Percentiles rank a stretch among this genome's conserved stretches.
These are phyloP conservation scores for Albula goreensis DNA, from an alignment of 2,113 vertebrate genomes.

Conservation along the genomic window DNA sequence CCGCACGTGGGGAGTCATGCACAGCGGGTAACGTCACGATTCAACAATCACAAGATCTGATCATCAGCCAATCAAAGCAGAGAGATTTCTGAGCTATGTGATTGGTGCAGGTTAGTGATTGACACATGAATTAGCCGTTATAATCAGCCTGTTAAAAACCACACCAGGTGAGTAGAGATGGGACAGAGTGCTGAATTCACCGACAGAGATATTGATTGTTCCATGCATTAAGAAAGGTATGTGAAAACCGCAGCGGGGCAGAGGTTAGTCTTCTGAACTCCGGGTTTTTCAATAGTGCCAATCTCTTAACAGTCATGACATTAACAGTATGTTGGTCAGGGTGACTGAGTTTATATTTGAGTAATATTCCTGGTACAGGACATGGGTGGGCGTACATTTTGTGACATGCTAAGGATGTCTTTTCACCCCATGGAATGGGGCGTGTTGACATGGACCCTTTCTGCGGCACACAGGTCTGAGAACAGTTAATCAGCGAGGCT, in stretches of 20 bases:
- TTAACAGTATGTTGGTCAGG: not conserved
- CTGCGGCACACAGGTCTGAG: not conserved
- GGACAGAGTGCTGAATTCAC: not conserved
- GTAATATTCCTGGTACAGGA: not conserved
- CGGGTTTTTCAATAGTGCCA: not conserved
- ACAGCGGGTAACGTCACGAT: not conserved
- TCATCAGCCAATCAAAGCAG: slow-evolving; percentile 2
- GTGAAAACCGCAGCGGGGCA: not conserved
- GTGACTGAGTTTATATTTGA: not conserved
- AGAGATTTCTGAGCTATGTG: not conserved
- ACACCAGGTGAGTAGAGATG: not conserved
- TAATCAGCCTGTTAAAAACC: not conserved
- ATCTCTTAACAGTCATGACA: not conserved
- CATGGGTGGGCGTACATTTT: not conserved
- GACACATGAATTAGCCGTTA: not conserved
- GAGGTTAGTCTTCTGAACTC: not conserved
- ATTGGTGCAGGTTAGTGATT: not conserved
- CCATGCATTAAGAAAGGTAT: slow-evolving; percentile 1
- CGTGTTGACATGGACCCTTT: not conserved
- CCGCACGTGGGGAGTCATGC: not conserved
- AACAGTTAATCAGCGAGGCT: not conserved
- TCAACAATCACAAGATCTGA: not conserved
- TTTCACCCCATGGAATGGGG: not conserved
- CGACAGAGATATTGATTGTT: not conserved
- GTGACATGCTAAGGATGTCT: not conserved